Evolutionary conservation across 2,113 vertebrate species (phyloP), one percentile per base, ranked within the genome.

Genomic region (Dromiciops gliroides): DNA sequence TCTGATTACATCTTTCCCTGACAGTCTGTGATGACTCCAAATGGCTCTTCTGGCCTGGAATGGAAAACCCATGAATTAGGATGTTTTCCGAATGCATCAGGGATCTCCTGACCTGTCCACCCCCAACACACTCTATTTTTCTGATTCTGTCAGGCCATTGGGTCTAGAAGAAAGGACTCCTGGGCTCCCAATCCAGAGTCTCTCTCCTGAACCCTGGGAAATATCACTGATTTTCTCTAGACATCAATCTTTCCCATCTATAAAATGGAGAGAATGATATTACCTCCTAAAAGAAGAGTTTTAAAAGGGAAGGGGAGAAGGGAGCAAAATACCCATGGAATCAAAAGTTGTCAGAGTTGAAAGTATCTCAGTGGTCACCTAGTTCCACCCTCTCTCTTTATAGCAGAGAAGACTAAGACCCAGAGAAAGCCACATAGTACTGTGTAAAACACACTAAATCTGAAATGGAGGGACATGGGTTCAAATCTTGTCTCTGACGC

Each of bases 1-100:
- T 83, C 96, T 95, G 96, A 97, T 97, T 95, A 96, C 93, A 90
- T 96, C 95, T 92, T 91, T 50, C 67, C 89, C 91, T 88, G 95
- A 94, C 95, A 96, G 93, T 50, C 92, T 0, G 9, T 92, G 92
- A 91, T 48, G 75, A 89, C 53, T 97, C 67, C 7, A 2, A 24
- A 6, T 49, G 23, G 0, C 91, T 67, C 89, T 0, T 83, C 67
- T 83, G 67, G 67, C 67, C 67, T 83, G 37, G 67, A 83, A 83
- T 83, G 56, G 93, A 93, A 90, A 93, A 94, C 56, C 89, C 12
- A 60, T 44, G 56, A 94, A 89, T 12, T 26, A 37, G 89, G 60
- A 93, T n/a, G 50, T 49, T 94, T 94, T 52, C 89, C 0, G 52
- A 60, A 49, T 24, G 31, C 67, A 83, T 83, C 67, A 44, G 67